Conservation (phyloP, 2,888 invertebrate species). For the Callimorpha dominula region DNA sequence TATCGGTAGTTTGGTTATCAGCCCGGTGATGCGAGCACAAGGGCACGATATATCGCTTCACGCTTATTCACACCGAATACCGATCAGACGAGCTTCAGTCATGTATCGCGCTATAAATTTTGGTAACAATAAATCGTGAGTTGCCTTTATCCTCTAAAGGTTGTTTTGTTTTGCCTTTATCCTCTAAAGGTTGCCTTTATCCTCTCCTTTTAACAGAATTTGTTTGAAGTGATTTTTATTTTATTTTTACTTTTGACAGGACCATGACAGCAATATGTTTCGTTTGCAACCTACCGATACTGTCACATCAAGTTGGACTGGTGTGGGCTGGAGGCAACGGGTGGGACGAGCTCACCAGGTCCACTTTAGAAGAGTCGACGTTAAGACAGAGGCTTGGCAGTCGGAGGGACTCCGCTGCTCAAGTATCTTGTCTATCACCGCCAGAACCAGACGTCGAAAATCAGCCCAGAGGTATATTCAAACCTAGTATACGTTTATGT, state of each 20-base stretch:
- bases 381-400: conserved; percentile 94
- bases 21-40: conserved; percentile 77
- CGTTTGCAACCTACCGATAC: conserved; percentile 97
- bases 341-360: conserved; percentile 96
- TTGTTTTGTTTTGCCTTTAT: conserved; percentile 2
- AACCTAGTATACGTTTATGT: not conserved
- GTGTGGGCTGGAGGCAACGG: conserved; percentile 98
- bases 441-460: conserved; percentile 92
- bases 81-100: conserved; percentile 57
- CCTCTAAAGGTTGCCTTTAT: conserved; percentile 1
- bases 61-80: conserved; percentile 65
- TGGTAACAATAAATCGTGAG: conserved; percentile 82
- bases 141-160: conserved; percentile 31
- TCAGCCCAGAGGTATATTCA: conserved; percentile 72
- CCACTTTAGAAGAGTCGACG: conserved; percentile 94
- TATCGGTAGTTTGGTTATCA: conserved; percentile 81
- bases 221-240: conserved; percentile 29
- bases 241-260: conserved; percentile 86
- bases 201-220: not conserved
- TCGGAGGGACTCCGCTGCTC: conserved; percentile 95
- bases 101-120: conserved; percentile 76
- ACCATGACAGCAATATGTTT: conserved; percentile 98
- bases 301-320: conserved; percentile 97
- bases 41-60: conserved; percentile 74
- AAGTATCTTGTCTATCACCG: conserved; percentile 94